Evolutionary conservation across 2,113 vertebrate genomes (phyloP).

Genomic region (Struthidea cinerea): DNA sequence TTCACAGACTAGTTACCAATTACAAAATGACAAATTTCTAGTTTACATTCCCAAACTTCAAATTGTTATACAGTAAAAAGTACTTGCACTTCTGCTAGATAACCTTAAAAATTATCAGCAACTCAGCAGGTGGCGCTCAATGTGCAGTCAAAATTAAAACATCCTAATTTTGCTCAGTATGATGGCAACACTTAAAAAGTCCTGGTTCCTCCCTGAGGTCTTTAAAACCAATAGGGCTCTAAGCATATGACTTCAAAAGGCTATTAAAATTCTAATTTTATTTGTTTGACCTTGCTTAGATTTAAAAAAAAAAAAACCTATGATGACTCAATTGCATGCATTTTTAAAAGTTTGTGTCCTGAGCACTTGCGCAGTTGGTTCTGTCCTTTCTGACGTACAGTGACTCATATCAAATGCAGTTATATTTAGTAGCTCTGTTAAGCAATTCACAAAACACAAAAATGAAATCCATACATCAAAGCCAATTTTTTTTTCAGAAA

Average conservation of each 20-base stretch:
- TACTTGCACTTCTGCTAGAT: background rate
- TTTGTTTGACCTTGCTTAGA: background rate
- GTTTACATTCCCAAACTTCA: background rate
- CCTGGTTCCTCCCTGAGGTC: background rate
- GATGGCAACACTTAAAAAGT: background rate
- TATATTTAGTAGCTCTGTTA: background rate
- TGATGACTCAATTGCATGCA: background rate
- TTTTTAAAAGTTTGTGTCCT: background rate
- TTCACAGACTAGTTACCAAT: background rate
- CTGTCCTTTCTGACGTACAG: background rate
- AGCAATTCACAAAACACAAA: background rate
- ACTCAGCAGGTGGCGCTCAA: slow-evolving; percentile 23
- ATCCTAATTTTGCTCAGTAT: background rate
- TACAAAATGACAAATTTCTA: background rate
- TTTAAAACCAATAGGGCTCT: background rate
- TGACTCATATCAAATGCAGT: background rate
- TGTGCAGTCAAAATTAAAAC: background rate
- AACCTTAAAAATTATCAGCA: background rate
- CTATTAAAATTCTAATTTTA: background rate
- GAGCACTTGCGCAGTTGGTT: background rate
- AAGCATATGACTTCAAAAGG: background rate
- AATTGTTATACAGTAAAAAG: background rate
- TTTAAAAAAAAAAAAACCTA: background rate
- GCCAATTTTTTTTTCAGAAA: background rate
- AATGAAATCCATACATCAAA: background rate